Percentiles rank a stretch among this genome's conserved stretches.
Evolutionary conservation across 1,140 invertebrate genomes (phyloP).

Genomic region (Heliconius eleuchia): DNA sequence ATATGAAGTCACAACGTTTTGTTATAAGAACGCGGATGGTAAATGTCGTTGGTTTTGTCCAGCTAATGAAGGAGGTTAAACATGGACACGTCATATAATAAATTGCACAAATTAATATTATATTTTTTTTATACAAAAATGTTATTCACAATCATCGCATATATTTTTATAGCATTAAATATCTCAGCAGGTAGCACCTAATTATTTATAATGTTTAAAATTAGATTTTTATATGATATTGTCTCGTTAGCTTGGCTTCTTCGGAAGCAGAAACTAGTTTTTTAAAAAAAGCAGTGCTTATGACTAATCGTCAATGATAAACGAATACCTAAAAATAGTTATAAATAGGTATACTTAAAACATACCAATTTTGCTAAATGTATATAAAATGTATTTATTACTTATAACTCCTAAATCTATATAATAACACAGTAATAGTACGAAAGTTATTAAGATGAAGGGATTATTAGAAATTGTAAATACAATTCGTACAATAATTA

Average conservation of each 20-base stretch:
- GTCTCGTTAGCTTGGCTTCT: not conserved
- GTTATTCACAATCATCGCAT: constrained; percentile 33
- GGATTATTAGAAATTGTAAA: constrained; percentile 2
- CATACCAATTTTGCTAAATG: not conserved
- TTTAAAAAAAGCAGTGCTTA: not conserved
- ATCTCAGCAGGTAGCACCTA: constrained; percentile 27
- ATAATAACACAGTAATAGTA: not conserved
- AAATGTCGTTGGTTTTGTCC: constrained; percentile 75
- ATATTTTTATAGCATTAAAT: constrained; percentile 27
- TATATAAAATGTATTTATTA: not conserved
- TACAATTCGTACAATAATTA: not conserved
- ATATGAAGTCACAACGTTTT: constrained; percentile 38
- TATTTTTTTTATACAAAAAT: constrained; percentile 25
- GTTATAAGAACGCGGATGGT: constrained; percentile 42
- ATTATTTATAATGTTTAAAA: constrained; percentile 36
- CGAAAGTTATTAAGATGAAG: not conserved
- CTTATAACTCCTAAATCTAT: not conserved
- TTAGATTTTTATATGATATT: constrained; percentile 14
- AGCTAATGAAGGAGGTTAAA: constrained; percentile 64
- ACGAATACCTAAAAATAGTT: not conserved
- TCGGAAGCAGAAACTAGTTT: constrained; percentile 24
- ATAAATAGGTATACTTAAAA: not conserved
- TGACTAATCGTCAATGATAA: not conserved
- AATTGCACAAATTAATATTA: constrained; percentile 43
- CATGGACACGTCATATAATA: constrained; percentile 53